Base-by-base conservation (phyloP, 2,797 vertebrate species). In the Avahi laniger region DNA sequence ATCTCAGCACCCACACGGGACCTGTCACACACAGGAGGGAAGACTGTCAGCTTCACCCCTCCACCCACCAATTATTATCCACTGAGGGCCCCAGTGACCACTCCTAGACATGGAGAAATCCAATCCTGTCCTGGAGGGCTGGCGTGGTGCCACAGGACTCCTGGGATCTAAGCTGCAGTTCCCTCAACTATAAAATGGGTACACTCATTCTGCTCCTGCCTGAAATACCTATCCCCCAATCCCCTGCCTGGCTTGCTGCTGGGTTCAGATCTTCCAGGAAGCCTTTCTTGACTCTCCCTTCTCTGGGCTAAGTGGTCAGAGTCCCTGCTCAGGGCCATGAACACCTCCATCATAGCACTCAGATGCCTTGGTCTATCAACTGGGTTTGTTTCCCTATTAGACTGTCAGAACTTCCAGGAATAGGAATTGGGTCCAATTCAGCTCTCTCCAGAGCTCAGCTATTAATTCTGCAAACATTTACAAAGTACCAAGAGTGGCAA, bases 1-100 rank as follows among this genome's bases (percentile, higher is more conserved):
- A 99, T 99, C 98, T 99, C 98, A 98, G 98, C 98, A 99, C 98
- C 98, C 97, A 94, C 98, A 93, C 98, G 98, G 96, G 89, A 97
- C 98, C 95, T 93, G 89, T 91, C 9, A 94, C 18, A 96, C 43
- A 94, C 70, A 97, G 79, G 50, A 52, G 41, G 10, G 0, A 1
- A 97, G 75, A 88, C n/a, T 46, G 38, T 98, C 79, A 91, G 52
- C 91, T 72, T 81, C 63, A 52, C 10, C 30, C 6, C 7, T 38
- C 30, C 43, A 48, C 33, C 65, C 73, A 20, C 54, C 70, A 92
- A 12, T 65, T 87, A 82, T 30, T 92, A 69, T 17, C 63, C 52
- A 85, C 50, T 38, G n/a, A 75, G 78, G 82, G 46, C 46, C 46
- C 72, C 84, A 14, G 9, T 35, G 81, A 96, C 54, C 81, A 87